A percentile compares a stretch with the other conserved stretches of the same genome.
phyloP scores from a whole-genome alignment of 2,888 invertebrate species.

The Perizoma affinitatum region DNA sequence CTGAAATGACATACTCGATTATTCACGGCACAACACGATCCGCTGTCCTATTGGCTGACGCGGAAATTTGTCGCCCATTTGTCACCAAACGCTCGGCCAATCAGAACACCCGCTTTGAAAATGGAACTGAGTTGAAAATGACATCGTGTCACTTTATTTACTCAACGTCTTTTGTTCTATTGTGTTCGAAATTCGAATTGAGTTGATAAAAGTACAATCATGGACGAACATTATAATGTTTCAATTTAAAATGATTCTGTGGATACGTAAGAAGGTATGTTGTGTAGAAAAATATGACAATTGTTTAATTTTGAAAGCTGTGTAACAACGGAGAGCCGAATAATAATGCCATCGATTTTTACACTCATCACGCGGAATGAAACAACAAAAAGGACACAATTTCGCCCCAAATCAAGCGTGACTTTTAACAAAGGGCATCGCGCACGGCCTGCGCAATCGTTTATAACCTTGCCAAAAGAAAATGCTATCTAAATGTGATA shows the following conservation, averaged over 20 bases:
- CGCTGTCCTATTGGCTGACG: constrained; percentile 63
- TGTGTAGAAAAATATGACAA: constrained; percentile 44
- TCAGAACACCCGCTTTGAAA: constrained; percentile 56
- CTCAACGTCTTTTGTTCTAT: constrained; percentile 47
- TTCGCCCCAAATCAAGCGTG: constrained; percentile 80
- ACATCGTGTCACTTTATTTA: constrained; percentile 68
- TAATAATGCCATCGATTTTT: constrained; percentile 68
- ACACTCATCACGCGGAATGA: constrained; percentile 73
- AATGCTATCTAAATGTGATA: constrained; percentile 32
- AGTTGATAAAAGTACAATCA: constrained; percentile 39
- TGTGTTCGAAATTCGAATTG: constrained; percentile 39
- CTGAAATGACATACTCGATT: constrained; percentile 51
- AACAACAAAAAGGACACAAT: constrained; percentile 82
- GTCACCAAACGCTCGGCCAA: constrained; percentile 78
- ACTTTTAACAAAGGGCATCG: constrained; percentile 77
- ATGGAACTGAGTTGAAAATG: constrained; percentile 70
- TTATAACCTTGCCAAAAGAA: constrained; percentile 55
- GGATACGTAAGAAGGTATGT: too few relatives aligned
- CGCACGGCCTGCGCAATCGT: constrained; percentile 66
- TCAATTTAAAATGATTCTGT: too few relatives aligned
- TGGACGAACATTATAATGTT: constrained; percentile 10
- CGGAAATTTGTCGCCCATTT: constrained; percentile 77
- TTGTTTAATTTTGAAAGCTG: constrained; percentile 32
- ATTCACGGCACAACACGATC: constrained; percentile 54
- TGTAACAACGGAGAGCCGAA: constrained; percentile 35